Evolutionary conservation across 2,888 invertebrate species (phyloP).

Genomic region (Drosophila robusta): DNA sequence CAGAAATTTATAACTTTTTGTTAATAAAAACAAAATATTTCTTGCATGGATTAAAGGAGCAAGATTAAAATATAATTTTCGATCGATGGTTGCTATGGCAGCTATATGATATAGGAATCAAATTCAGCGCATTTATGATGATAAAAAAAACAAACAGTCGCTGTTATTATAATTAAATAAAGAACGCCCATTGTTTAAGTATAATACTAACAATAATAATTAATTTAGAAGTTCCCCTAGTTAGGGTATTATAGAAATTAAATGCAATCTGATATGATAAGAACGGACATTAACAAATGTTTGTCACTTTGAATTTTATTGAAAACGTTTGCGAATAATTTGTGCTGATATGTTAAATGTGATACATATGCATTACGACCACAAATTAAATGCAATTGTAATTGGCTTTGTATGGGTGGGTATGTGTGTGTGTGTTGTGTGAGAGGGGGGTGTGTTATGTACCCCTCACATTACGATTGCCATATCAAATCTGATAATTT

Average conservation of each 20-base stretch:
- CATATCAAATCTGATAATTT: slow-evolving; percentile 43
- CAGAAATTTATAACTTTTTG: too few species aligned
- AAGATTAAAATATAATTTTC: too few species aligned
- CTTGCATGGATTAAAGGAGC: too few species aligned
- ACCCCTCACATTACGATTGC: slow-evolving; percentile 14
- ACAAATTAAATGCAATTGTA: slow-evolving; percentile 41
- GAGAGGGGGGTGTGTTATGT: neutral
- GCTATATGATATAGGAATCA: too few species aligned
- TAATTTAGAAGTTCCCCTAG: neutral
- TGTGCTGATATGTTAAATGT: slow-evolving; percentile 25
- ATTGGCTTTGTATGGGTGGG: neutral
- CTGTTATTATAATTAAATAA: too few species aligned
- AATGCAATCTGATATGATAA: slow-evolving; percentile 6
- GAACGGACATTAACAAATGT: slow-evolving; percentile 31
- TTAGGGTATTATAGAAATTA: slow-evolving; percentile 11
- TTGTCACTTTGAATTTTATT: slow-evolving; percentile 42
- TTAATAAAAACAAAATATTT: too few species aligned
- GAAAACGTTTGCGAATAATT: slow-evolving; percentile 51
- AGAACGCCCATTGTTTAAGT: too few species aligned
- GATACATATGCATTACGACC: slow-evolving; percentile 40
- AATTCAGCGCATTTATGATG: neutral
- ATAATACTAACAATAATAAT: neutral
- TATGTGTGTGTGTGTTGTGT: neutral
- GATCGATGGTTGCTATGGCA: too few species aligned
- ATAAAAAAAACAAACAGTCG: neutral